Conservation (phyloP, 2,888 invertebrate genomes). For the Cordylochernes scorpioides region DNA sequence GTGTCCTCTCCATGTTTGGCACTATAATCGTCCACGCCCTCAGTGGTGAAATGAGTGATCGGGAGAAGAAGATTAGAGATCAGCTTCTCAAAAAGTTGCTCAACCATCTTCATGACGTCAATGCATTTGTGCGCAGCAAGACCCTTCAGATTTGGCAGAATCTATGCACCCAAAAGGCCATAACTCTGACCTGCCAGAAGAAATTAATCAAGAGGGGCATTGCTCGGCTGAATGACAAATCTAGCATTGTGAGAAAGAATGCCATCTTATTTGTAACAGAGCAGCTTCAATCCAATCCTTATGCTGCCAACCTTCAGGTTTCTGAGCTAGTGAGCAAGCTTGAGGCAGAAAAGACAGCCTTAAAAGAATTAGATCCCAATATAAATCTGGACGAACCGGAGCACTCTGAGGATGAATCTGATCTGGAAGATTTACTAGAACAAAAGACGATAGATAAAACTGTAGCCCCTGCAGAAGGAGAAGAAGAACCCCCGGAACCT, state of each 20-base stretch:
- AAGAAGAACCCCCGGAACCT: not conserved
- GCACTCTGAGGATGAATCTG: slow-evolving; percentile 6
- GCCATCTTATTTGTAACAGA: slow-evolving; percentile 47
- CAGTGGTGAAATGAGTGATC: no score
- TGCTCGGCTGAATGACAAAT: slow-evolving; percentile 50
- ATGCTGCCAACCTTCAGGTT: no score
- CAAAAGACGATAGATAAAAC: not conserved
- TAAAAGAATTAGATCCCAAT: no score
- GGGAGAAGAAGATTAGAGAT: no score
- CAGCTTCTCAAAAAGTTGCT: no score
- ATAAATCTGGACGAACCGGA: no score
- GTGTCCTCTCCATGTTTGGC: no score
- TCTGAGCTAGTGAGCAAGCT: no score
- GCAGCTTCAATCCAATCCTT: slow-evolving; percentile 59
- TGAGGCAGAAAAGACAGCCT: no score
- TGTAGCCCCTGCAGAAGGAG: not conserved
- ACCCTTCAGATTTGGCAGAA: slow-evolving; percentile 52
- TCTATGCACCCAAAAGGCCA: slow-evolving; percentile 45
- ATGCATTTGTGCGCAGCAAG: slow-evolving; percentile 51
- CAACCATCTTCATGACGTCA: slow-evolving; percentile 57
- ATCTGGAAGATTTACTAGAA: not conserved
- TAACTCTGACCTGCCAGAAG: slow-evolving; percentile 43
- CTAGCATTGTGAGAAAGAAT: slow-evolving; percentile 53
- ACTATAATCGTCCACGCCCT: no score
- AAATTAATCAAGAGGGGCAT: slow-evolving; percentile 35